Evolutionary conservation across 1,140 invertebrate genomes (phyloP).

Genomic region (Adelges cooleyi): DNA sequence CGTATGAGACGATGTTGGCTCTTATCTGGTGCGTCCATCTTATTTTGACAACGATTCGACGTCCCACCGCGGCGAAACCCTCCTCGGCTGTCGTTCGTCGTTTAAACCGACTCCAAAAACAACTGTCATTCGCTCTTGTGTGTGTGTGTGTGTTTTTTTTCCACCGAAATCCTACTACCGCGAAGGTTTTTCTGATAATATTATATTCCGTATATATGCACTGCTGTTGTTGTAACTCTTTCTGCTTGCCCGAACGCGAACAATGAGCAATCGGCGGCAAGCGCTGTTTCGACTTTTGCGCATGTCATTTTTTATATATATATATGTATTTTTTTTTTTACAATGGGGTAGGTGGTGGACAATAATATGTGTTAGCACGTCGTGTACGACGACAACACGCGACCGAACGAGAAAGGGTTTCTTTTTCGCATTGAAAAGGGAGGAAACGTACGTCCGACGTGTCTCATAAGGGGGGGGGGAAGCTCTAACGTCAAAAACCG

Average conservation of each 20-base stretch:
- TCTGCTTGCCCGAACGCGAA: background rate
- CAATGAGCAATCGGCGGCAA: background rate
- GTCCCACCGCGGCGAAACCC: conserved; percentile 4
- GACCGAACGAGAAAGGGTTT: background rate
- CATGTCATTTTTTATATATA: background rate
- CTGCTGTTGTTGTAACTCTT: conserved; percentile 1
- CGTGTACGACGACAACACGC: background rate
- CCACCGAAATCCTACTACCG: too few species aligned
- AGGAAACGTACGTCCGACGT: background rate
- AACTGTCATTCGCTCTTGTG: background rate
- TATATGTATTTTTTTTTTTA: conserved; percentile 7
- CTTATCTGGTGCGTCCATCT: conserved; percentile 1
- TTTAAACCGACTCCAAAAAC: background rate
- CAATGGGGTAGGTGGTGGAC: background rate
- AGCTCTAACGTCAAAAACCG: conserved; percentile 14
- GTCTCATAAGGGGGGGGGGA: background rate
- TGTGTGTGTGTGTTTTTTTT: background rate
- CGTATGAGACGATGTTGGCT: conserved; percentile 4
- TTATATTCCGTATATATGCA: background rate
- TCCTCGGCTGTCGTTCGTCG: background rate
- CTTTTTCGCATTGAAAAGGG: background rate
- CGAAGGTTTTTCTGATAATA: background rate
- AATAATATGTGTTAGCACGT: background rate
- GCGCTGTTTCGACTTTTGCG: background rate
- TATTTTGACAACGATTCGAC: conserved; percentile 10